phyloP scores from a whole-genome alignment of 2,113 vertebrate genomes.

The Leptocoma aspasia region DNA sequence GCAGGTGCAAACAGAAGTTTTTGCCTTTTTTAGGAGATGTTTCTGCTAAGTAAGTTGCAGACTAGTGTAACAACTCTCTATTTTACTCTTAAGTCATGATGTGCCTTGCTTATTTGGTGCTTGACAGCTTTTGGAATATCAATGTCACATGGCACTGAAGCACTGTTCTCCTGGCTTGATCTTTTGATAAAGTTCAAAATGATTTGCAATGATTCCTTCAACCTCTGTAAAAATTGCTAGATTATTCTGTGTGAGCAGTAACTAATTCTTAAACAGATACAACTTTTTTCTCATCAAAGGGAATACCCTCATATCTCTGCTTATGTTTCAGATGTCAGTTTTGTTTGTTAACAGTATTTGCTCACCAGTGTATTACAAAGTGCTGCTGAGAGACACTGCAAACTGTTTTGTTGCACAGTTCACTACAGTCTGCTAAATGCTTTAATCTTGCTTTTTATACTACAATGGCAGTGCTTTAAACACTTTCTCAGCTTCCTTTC shows the following conservation, averaged over 20 bases:
- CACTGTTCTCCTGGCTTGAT: not conserved
- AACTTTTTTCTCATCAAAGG: not conserved
- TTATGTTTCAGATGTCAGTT: not conserved
- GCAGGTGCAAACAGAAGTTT: not conserved
- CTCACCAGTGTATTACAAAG: not conserved
- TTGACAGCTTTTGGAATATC: not conserved
- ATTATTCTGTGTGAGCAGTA: not conserved
- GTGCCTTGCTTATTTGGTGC: not conserved
- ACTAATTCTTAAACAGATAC: not conserved
- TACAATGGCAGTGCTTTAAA: not conserved
- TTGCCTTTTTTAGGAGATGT: not conserved
- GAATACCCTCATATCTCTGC: not conserved
- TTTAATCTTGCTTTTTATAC: not conserved
- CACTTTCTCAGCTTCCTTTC: not conserved
- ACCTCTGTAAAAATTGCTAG: not conserved
- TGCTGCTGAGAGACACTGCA: not conserved
- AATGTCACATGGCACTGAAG: not conserved
- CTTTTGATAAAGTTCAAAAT: not conserved
- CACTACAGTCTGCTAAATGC: not conserved
- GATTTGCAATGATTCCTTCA: not conserved
- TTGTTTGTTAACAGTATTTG: not conserved
- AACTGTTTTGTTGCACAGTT: not conserved
- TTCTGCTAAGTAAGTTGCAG: not conserved
- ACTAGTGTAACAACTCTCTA: not conserved
- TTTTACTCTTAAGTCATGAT: not conserved